Evolutionary conservation across 2,888 invertebrate genomes (phyloP).

Genomic region (Esperia sulphurella): DNA sequence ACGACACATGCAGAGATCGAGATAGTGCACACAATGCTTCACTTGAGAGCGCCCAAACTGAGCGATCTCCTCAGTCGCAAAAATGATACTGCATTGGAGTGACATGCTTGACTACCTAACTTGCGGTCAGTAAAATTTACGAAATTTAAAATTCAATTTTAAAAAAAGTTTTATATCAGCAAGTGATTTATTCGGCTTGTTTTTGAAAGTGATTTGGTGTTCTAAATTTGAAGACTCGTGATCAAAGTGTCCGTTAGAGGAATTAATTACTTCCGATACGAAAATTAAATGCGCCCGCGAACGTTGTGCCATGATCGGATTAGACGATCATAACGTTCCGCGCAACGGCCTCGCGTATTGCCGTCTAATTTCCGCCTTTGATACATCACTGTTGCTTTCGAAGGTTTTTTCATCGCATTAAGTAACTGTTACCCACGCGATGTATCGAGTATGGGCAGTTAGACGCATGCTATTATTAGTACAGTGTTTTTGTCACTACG

Average conservation of each 20-base stretch:
- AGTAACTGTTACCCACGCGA: conserved; percentile 55
- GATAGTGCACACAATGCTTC: conserved; percentile 52
- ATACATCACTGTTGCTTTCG: conserved; percentile 61
- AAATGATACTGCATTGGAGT: conserved; percentile 72
- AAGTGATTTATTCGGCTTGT: not conserved
- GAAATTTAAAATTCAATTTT: conserved; percentile 16
- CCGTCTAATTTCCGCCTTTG: conserved; percentile 44
- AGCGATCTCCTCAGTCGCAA: conserved; percentile 63
- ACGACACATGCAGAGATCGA: conserved; percentile 40
- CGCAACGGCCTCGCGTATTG: conserved; percentile 28
- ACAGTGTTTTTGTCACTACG: conserved; percentile 22
- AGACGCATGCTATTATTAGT: conserved; percentile 18
- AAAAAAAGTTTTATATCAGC: not conserved
- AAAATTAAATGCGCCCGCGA: not conserved
- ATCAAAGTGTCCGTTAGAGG: conserved; percentile 7
- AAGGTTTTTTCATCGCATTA: conserved; percentile 44
- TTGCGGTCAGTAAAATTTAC: conserved; percentile 60
- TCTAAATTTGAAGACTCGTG: not conserved
- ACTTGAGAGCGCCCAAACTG: conserved; percentile 40
- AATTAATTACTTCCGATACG: conserved; percentile 24
- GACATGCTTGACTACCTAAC: conserved; percentile 71
- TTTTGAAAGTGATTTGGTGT: not conserved
- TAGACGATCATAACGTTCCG: conserved; percentile 40
- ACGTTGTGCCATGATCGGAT: conserved; percentile 28
- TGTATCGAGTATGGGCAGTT: conserved; percentile 26